These are phyloP conservation scores for Luperina testacea DNA, from an alignment of 2,888 invertebrate genomes.

Conservation along the genomic window DNA sequence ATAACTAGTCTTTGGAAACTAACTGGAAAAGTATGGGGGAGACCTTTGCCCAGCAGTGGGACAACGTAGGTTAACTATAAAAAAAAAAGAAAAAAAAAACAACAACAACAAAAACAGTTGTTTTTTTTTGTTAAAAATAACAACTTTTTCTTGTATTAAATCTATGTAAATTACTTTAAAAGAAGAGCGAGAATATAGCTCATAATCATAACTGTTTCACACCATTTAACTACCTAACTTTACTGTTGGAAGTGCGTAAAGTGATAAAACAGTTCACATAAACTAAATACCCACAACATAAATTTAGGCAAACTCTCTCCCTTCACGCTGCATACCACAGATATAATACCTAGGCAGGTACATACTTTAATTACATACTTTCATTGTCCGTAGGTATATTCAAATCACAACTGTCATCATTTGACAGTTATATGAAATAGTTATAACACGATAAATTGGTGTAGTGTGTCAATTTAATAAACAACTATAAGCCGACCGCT, in stretches of 20 bases:
- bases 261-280: slow-evolving; percentile 4
- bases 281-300: background rate
- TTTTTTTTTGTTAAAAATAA: too few species aligned
- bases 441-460: background rate
- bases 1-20: background rate
- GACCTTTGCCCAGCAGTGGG: background rate
- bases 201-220: background rate
- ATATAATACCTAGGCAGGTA: background rate
- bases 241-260: too few species aligned
- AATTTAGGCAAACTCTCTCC: background rate
- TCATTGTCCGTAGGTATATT: background rate
- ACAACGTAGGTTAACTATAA: too few species aligned
- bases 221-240: background rate
- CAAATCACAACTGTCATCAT: background rate
- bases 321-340: background rate
- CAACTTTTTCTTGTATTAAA: background rate
- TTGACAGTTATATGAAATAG: background rate
- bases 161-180: background rate
- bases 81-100: too few species aligned
- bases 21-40: background rate
- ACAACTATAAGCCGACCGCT: too few species aligned
- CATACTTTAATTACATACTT: too few species aligned
- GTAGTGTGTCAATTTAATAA: background rate
- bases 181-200: too few species aligned
- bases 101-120: too few species aligned